Evolutionary conservation across 2,113 vertebrate species (phyloP).

Genomic region (Seriola rivoliana): DNA sequence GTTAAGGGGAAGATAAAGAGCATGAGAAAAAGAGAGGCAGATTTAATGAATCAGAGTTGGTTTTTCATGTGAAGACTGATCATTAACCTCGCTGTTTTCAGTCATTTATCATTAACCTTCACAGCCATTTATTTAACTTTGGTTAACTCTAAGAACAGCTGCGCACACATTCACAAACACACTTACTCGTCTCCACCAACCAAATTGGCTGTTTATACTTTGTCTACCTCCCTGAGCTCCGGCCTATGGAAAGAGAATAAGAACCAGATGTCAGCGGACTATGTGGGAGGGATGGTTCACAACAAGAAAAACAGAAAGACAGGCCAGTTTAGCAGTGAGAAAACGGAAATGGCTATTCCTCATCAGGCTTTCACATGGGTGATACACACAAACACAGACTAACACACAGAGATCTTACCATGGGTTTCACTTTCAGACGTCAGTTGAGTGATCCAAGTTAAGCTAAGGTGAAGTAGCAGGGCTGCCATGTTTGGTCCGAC

Average conservation of each 20-base stretch:
- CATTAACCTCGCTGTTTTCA: slow-evolving; percentile 9
- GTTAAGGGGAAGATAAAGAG: neutral
- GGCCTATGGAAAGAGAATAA: slow-evolving; percentile 50
- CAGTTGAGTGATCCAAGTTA: slow-evolving; percentile 33
- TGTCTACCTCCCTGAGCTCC: slow-evolving; percentile 17
- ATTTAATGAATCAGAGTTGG: slow-evolving; percentile 18
- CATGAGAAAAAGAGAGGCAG: neutral
- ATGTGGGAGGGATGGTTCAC: slow-evolving; percentile 42
- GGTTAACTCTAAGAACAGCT: slow-evolving; percentile 34
- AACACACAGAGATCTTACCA: slow-evolving; percentile 4
- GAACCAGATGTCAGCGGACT: slow-evolving; percentile 62
- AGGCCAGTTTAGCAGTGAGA: slow-evolving; percentile 23
- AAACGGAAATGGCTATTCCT: slow-evolving; percentile 58
- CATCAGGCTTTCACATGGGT: slow-evolving; percentile 35
- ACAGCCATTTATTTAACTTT: slow-evolving; percentile 36
- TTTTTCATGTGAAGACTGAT: slow-evolving; percentile 20
- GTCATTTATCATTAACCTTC: slow-evolving; percentile 50
- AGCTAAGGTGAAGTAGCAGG: neutral
- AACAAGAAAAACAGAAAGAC: slow-evolving; percentile 38
- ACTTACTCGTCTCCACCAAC: slow-evolving; percentile 2
- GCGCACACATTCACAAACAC: slow-evolving; percentile 26
- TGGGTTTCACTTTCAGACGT: slow-evolving; percentile 63
- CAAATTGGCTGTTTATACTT: slow-evolving; percentile 37
- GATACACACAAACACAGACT: slow-evolving; percentile 11
- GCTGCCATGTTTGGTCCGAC: slow-evolving; percentile 24